Evolutionary conservation across 2,113 vertebrate genomes (phyloP), one percentile per base, ranked within the genome.

Genomic region (Misgurnus anguillicaudatus): DNA sequence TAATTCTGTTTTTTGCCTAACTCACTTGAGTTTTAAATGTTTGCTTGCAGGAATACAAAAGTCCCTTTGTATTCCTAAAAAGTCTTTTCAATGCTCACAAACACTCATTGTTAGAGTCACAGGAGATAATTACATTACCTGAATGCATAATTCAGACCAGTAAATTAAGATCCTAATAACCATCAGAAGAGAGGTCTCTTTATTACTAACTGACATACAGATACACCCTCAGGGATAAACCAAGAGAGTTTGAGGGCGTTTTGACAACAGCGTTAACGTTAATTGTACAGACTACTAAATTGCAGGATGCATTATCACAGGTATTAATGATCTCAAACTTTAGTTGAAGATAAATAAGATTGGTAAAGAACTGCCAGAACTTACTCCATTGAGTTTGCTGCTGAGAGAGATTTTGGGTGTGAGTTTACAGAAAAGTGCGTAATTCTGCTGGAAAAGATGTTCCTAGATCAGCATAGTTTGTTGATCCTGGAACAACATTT

Each of bases 201-300:
- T 75, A 71, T 69, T 75, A 71, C 71, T 80, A 79, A 79, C 73
- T 21, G 53, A 74, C 45, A 36, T 48, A 47, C 60, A 68, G 57
- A 63, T 31, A 68, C 73, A 65, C 57, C 65, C 65, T 58, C 70
- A 9, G 72, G 65, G 51, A 65, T 24, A 17, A 71, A 78, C 65
- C n/a, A 31, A 65, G 61, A 78, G 41, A 21, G 2, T 60, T 13
- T 31, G 67, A 71, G 24, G 24, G 1, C 3, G 24, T 70, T 53
- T 48, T 31, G 61, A 47, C 39, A 13, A 51, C 31, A 21, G n/a
- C 17, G 31, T 47, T 75, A 48, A 55, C 74, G 57, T 41, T 48
- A 71, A 79, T 80, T 71, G 47, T 63, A 64, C 58, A 45, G 6
- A 61, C 77, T 75, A 83, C 75, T 74, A 64, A 68, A 79, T 57